Evolutionary conservation across 2,888 invertebrate species (phyloP).

Genomic region (Lasioglossum zephyrum): DNA sequence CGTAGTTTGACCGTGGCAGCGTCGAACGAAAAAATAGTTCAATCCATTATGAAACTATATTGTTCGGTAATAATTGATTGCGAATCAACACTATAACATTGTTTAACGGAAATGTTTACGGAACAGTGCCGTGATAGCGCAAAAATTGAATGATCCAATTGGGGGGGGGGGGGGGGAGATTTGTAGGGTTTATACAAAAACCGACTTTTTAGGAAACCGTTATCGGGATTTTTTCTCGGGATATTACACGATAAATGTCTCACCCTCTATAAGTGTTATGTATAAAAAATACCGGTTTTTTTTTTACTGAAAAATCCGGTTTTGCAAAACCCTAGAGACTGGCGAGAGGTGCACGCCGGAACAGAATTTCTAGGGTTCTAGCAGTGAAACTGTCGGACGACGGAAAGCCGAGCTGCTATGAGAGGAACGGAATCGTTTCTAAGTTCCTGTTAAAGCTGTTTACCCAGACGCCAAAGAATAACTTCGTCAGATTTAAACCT

Average conservation of each 20-base stretch:
- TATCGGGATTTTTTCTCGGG: too few relatives aligned
- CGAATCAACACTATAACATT: background rate
- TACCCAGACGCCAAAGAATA: background rate
- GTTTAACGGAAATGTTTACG: background rate
- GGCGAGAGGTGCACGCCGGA: background rate
- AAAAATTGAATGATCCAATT: background rate
- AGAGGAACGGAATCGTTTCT: background rate
- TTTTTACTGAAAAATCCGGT: too few relatives aligned
- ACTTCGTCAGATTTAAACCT: background rate
- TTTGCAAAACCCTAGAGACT: too few relatives aligned
- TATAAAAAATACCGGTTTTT: too few relatives aligned
- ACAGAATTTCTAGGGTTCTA: background rate
- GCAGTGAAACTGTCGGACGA: background rate
- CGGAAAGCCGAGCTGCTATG: slow-evolving; percentile 2
- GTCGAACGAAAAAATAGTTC: background rate
- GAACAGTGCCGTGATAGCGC: background rate
- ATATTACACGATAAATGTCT: too few relatives aligned
- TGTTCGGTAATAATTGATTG: background rate
- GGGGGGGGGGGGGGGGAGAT: background rate
- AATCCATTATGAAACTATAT: background rate
- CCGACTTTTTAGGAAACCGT: too few relatives aligned
- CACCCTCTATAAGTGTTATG: too few relatives aligned
- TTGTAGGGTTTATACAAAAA: too few relatives aligned
- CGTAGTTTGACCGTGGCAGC: background rate
- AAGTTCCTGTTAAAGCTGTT: slow-evolving; percentile 2